phyloP scores from a whole-genome alignment of 1,140 invertebrate species.

The Procambarus clarkii region DNA sequence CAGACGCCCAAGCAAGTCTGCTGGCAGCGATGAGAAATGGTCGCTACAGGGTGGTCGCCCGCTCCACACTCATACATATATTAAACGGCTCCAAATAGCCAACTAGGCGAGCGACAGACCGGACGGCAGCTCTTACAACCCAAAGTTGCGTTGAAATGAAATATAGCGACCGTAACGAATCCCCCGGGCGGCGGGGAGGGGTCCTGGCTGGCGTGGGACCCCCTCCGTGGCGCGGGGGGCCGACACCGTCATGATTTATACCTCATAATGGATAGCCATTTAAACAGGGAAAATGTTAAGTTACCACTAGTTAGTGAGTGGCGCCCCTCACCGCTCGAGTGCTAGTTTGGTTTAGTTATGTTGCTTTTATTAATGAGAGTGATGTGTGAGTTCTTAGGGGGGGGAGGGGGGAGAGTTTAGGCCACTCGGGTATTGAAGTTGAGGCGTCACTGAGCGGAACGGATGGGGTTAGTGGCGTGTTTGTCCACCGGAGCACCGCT shows the following conservation, averaged over 20 bases:
- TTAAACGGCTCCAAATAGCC: conserved; percentile 46
- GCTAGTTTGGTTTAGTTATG: too few relatives aligned
- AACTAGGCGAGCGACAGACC: conserved; percentile 40
- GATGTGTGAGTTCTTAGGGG: too few relatives aligned
- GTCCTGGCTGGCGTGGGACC: too few relatives aligned
- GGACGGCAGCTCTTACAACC: background rate
- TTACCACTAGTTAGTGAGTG: too few relatives aligned
- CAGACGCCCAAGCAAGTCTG: too few relatives aligned
- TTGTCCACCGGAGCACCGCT: conserved; percentile 39
- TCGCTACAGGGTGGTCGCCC: conserved; percentile 23
- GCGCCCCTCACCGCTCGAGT: too few relatives aligned
- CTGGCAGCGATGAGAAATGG: conserved; percentile 5
- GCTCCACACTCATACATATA: conserved; percentile 42
- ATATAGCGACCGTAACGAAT: conserved; percentile 29
- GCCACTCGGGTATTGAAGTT: too few relatives aligned
- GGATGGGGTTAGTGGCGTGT: conserved; percentile 31
- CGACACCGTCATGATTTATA: background rate
- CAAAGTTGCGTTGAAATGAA: conserved; percentile 41
- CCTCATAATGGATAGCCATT: background rate
- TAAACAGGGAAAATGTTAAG: too few relatives aligned
- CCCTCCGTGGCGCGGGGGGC: too few relatives aligned
- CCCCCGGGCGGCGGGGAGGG: background rate
- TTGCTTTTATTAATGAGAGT: too few relatives aligned
- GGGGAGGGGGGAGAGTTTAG: too few relatives aligned
- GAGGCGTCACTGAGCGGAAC: background rate